Percentiles rank a stretch among this genome's conserved stretches.
These are phyloP conservation scores for Amblyopsis hoosieri DNA, from an alignment of 2,797 vertebrate species.

Conservation along the genomic window DNA sequence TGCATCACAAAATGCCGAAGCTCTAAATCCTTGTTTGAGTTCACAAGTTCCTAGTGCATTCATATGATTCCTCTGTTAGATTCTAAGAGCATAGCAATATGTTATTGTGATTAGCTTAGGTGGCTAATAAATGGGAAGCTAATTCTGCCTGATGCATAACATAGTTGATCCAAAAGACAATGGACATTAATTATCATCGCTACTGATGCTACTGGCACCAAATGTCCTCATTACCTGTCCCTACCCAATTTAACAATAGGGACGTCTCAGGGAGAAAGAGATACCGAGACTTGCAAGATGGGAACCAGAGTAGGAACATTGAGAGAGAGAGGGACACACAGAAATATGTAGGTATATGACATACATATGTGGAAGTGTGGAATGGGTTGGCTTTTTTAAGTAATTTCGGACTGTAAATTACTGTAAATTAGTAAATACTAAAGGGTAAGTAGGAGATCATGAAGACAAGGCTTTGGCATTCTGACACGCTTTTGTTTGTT, in stretches of 20 bases:
- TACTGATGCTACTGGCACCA: slow-evolving; percentile 55
- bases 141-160: slow-evolving; percentile 61
- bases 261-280: slow-evolving; percentile 4
- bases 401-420: too few species aligned
- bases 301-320: neutral
- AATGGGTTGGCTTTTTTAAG: too few species aligned
- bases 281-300: neutral
- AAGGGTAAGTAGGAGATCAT: too few species aligned
- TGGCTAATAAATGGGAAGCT: slow-evolving; percentile 49
- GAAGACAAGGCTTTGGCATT: too few species aligned
- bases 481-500: too few species aligned
- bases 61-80: slow-evolving; percentile 27
- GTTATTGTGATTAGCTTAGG: slow-evolving; percentile 60
- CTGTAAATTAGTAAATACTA: too few species aligned
- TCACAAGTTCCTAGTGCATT: slow-evolving; percentile 29
- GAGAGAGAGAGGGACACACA: neutral
- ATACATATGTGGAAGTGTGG: neutral
- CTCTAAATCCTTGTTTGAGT: slow-evolving; percentile 13
- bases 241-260: slow-evolving; percentile 54
- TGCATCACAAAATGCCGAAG: too few species aligned
- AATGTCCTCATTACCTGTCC: slow-evolving; percentile 59
- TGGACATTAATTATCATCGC: slow-evolving; percentile 63
- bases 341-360: too few species aligned
- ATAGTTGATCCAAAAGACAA: slow-evolving; percentile 63
- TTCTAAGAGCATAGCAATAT: slow-evolving; percentile 40